Conservation (phyloP, 53 echinoderm and acorn worm genomes). For the Henricia sp. region DNA sequence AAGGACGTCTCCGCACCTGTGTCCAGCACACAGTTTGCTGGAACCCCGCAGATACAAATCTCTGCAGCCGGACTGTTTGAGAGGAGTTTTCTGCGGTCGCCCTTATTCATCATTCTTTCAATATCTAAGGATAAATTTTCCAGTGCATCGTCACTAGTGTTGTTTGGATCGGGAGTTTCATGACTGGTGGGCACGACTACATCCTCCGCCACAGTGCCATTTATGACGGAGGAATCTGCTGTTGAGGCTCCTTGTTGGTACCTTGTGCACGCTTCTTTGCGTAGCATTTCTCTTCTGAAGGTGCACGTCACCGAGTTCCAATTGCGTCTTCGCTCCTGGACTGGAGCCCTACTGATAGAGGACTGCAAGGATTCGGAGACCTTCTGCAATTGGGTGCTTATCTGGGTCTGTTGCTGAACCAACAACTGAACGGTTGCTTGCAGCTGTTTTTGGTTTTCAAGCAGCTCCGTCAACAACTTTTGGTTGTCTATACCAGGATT, state of each 20-base stretch:
- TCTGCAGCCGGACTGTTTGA: constrained; percentile 18
- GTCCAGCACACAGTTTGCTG: background rate
- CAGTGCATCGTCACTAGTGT: background rate
- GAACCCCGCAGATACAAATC: background rate
- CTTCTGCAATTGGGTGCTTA: background rate
- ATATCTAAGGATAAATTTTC: background rate
- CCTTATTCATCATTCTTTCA: background rate
- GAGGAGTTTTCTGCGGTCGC: constrained; percentile 17
- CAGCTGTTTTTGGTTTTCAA: constrained; percentile 15
- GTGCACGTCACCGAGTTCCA: background rate
- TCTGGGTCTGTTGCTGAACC: constrained; percentile 21
- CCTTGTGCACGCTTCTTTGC: background rate
- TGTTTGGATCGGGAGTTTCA: background rate
- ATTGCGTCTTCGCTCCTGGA: background rate
- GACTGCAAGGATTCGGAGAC: background rate
- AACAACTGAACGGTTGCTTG: background rate
- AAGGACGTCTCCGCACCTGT: constrained; percentile 40
- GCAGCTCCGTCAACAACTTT: background rate
- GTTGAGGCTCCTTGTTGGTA: background rate
- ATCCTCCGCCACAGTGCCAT: constrained; percentile 24
- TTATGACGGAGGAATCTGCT: constrained; percentile 15
- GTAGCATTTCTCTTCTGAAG: constrained; percentile 9
- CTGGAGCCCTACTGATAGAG: background rate
- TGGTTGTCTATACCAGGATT: background rate
- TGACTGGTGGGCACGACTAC: constrained; percentile 13